phyloP scores from a whole-genome alignment of 1,140 invertebrate species.

The Bombus affinis region DNA sequence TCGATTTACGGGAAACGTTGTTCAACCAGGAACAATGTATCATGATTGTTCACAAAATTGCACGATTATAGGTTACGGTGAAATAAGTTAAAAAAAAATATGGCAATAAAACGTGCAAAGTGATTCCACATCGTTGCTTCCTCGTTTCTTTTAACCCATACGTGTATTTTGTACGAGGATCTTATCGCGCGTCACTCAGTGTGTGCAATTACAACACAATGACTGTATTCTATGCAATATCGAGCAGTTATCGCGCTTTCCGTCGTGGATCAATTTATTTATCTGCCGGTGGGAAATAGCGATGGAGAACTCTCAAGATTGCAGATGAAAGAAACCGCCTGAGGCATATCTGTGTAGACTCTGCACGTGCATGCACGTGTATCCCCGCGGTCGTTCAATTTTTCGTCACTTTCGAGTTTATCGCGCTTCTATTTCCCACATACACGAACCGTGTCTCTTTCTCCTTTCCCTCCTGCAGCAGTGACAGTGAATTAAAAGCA shows the following conservation, averaged over 20 bases:
- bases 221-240: constrained; percentile 39
- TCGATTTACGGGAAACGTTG: neutral
- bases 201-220: constrained; percentile 32
- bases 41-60: neutral
- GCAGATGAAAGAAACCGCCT: neutral
- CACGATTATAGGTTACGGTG: too few species aligned
- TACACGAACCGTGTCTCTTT: neutral
- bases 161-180: constrained; percentile 11
- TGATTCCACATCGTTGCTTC: neutral
- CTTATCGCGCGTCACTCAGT: neutral
- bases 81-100: neutral
- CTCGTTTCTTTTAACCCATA: neutral
- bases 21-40: neutral
- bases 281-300: constrained; percentile 4
- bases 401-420: constrained; percentile 41
- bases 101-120: neutral
- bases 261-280: constrained; percentile 32
- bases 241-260: constrained; percentile 32
- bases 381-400: constrained; percentile 17
- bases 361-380: constrained; percentile 11
- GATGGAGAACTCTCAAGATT: neutral
- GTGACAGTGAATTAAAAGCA: constrained; percentile 48
- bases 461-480: constrained; percentile 41
- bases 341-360: neutral
- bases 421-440: constrained; percentile 13